These are phyloP conservation scores for Epizoanthus fatuus DNA, from an alignment of 92 coral and sea anemone species.

Conservation along the genomic window DNA sequence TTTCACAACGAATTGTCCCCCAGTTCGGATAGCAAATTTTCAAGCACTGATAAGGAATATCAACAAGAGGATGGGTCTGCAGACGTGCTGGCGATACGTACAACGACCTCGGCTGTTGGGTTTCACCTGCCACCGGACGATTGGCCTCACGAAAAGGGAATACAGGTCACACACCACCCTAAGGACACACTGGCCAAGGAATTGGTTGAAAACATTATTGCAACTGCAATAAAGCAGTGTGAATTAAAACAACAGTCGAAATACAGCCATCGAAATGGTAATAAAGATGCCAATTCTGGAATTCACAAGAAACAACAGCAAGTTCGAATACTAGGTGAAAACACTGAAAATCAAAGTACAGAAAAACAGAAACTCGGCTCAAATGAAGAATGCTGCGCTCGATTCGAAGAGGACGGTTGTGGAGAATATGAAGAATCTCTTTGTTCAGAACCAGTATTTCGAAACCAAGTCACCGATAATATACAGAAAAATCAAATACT, in stretches of 20 bases:
- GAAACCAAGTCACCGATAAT: no score
- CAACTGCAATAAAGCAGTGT: constrained; percentile 2
- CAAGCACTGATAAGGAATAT: neutral
- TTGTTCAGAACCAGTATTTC: no score
- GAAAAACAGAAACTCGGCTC: neutral
- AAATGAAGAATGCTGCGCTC: neutral
- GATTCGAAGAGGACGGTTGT: no score
- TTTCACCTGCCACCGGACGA: neutral
- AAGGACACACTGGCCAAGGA: neutral
- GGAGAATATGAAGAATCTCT: no score
- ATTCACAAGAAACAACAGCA: neutral
- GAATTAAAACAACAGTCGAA: neutral
- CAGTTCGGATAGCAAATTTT: neutral
- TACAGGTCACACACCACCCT: neutral
- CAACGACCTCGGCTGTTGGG: neutral
- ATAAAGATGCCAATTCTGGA: neutral
- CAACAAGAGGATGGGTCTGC: neutral
- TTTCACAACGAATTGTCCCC: neutral
- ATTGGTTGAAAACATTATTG: neutral
- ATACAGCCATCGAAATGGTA: neutral
- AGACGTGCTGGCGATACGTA: neutral
- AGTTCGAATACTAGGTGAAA: neutral
- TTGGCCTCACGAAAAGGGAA: neutral
- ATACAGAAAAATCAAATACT: neutral
- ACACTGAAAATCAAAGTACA: neutral